Evolutionary conservation across 2,888 invertebrate genomes (phyloP).

Genomic region (Cordylochernes scorpioides): DNA sequence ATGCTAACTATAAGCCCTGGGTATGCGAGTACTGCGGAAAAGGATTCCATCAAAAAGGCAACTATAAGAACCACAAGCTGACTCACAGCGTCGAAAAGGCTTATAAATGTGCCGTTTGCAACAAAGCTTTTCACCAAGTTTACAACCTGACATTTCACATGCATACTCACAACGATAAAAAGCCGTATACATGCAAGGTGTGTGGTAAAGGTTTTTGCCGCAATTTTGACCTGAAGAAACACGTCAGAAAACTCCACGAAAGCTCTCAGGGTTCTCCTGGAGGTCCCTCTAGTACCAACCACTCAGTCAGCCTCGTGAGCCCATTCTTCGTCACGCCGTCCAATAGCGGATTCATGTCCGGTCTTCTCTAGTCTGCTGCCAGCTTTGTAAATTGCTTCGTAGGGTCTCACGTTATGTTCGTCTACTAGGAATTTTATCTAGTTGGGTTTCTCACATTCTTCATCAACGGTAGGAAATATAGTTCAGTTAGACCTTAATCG

Average conservation of each 20-base stretch:
- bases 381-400: no score
- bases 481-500: no score
- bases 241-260: conserved; percentile 74
- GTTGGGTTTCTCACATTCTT: no score
- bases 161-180: conserved; percentile 93
- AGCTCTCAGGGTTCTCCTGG: conserved; percentile 2
- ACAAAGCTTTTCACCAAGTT: conserved; percentile 39
- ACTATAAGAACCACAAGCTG: conserved; percentile 86
- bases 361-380: no score
- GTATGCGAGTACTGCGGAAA: conserved; percentile 88
- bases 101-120: conserved; percentile 76
- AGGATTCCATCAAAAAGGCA: conserved; percentile 90
- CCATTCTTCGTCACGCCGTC: conserved; percentile 10
- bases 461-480: no score
- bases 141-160: conserved; percentile 70
- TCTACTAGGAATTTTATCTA: no score
- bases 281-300: neutral
- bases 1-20: conserved; percentile 60
- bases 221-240: conserved; percentile 93
- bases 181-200: conserved; percentile 78
- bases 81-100: conserved; percentile 93
- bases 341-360: no score
- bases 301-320: conserved; percentile 8
- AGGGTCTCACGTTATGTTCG: no score
- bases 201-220: conserved; percentile 88